These are phyloP conservation scores for Lepidurus packardi DNA, from an alignment of 1,140 invertebrate genomes.

Conservation along the genomic window DNA sequence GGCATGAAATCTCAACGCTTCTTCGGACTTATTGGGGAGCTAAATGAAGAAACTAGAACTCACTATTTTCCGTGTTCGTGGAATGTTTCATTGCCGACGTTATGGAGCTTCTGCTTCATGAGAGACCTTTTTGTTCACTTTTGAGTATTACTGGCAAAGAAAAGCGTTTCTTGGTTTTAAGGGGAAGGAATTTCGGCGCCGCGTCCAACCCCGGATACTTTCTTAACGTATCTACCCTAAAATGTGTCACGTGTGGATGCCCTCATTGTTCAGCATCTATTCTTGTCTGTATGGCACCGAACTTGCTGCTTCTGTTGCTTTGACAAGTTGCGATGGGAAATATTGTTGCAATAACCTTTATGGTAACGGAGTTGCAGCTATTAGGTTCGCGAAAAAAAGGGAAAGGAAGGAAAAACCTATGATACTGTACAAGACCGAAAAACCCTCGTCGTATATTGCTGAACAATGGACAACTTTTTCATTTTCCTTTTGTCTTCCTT, in stretches of 20 bases:
- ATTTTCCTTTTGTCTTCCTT: too few relatives aligned
- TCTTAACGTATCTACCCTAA: neutral
- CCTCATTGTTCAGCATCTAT: neutral
- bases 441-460: too few relatives aligned
- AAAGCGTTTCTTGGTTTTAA: neutral
- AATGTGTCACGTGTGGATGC: conserved; percentile 4
- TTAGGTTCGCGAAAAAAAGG: neutral
- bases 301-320: neutral
- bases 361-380: conserved; percentile 14
- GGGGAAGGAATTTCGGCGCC: neutral
- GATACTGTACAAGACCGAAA: too few relatives aligned
- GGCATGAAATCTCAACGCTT: too few relatives aligned
- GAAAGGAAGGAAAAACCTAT: neutral
- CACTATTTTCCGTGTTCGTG: too few relatives aligned
- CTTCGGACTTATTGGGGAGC: too few relatives aligned
- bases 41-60: too few relatives aligned
- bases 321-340: neutral
- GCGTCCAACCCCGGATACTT: neutral
- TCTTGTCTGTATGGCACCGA: too few relatives aligned
- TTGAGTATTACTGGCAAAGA: neutral
- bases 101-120: too few relatives aligned
- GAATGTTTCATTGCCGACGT: too few relatives aligned
- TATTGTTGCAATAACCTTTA: conserved; percentile 16
- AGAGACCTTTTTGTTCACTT: too few relatives aligned
- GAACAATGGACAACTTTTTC: too few relatives aligned